A percentile compares a stretch with the other conserved stretches of the same genome.
Conservation (phyloP, 2,113 vertebrate species). For the Poecilia latipinna region DNA sequence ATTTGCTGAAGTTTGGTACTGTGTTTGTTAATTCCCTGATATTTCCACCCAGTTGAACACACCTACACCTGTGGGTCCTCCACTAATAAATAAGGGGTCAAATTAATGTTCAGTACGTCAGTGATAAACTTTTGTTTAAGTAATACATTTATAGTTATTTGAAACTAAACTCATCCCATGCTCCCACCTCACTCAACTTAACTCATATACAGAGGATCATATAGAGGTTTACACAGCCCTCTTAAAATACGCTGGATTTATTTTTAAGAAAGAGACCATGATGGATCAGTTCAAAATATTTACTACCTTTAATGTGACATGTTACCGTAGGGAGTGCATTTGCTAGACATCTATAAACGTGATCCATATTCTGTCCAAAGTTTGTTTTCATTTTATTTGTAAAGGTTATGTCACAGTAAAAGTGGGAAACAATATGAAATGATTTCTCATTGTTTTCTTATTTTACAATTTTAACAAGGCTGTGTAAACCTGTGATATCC, state of each 20-base stretch:
- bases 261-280: not conserved
- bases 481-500: not conserved
- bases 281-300: not conserved
- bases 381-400: not conserved
- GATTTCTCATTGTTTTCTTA: not conserved
- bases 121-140: slow-evolving; percentile 43
- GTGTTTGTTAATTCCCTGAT: slow-evolving; percentile 70
- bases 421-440: not conserved
- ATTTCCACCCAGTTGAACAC: slow-evolving; percentile 52
- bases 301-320: not conserved
- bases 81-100: slow-evolving; percentile 72
- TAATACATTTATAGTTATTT: slow-evolving; percentile 39
- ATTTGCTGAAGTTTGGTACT: slow-evolving; percentile 42
- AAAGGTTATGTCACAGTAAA: not conserved
- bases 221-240: not conserved
- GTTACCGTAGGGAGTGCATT: too few species aligned
- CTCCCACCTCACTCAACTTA: slow-evolving; percentile 41
- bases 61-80: slow-evolving; percentile 52
- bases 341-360: too few species aligned
- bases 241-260: too few species aligned
- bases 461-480: not conserved
- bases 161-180: slow-evolving; percentile 37
- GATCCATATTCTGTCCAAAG: too few species aligned
- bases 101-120: slow-evolving; percentile 45
- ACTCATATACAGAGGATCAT: not conserved